Percentiles rank a stretch among this genome's conserved stretches.
Conservation (phyloP, 1,140 invertebrate genomes). For the Panagrolaimus sp. region DNA sequence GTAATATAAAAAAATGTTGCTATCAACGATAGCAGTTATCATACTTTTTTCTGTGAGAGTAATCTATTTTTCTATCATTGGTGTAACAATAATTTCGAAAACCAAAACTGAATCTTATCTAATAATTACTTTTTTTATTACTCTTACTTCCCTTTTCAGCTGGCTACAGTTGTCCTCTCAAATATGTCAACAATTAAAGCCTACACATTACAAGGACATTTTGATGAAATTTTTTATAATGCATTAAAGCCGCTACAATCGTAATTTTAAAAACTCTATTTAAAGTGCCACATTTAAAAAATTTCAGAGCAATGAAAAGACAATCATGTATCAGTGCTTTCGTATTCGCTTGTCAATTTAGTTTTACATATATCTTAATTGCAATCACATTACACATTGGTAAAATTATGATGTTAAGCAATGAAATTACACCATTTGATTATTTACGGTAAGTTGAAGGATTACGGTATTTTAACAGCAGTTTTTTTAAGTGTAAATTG, state of each 20-base stretch:
- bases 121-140: no score
- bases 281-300: not conserved
- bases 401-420: conserved; percentile 51
- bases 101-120: no score
- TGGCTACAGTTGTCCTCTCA: conserved; percentile 51
- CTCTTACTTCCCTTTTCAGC: no score
- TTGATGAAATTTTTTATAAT: conserved; percentile 45
- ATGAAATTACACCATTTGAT: conserved; percentile 55
- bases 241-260: conserved; percentile 46
- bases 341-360: conserved; percentile 55
- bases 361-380: conserved; percentile 53
- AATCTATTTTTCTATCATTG: no score
- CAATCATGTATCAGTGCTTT: conserved; percentile 50
- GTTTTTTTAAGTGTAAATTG: not conserved
- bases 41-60: not conserved
- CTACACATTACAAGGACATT: conserved; percentile 49
- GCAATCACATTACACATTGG: conserved; percentile 48
- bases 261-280: conserved; percentile 30
- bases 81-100: no score
- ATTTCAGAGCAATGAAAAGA: conserved; percentile 49
- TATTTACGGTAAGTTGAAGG: conserved; percentile 40
- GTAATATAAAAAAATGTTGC: not conserved
- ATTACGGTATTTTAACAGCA: not conserved
- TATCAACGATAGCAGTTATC: not conserved
- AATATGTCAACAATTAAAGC: conserved; percentile 57